Percentiles rank a stretch among this genome's conserved stretches.
Conservation (phyloP, 1,140 invertebrate genomes). For the Tyrophagus putrescentiae region DNA sequence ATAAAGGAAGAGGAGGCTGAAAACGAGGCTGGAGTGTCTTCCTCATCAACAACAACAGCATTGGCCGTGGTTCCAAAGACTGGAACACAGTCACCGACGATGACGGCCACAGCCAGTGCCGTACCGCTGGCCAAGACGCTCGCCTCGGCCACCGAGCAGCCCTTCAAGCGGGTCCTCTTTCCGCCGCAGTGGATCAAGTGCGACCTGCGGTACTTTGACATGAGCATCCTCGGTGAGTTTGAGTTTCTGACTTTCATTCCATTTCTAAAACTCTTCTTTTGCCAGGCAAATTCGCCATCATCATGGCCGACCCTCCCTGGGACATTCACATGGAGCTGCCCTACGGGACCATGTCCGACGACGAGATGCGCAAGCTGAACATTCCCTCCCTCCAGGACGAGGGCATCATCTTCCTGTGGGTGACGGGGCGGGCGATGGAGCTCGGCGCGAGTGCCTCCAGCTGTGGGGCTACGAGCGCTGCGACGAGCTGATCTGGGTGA, state of each 20-base stretch:
- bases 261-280: not conserved
- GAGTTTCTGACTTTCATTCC: conserved; percentile 42
- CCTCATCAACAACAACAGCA: conserved; percentile 7
- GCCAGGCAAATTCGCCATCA: conserved; percentile 65
- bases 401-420: conserved; percentile 92
- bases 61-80: not conserved
- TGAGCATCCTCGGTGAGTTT: conserved; percentile 82
- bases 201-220: conserved; percentile 83
- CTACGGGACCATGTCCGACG: conserved; percentile 97
- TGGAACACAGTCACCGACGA: not conserved
- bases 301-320: conserved; percentile 94
- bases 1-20: too few relatives aligned
- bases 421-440: conserved; percentile 95
- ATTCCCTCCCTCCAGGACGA: conserved; percentile 82
- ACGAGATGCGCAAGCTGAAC: conserved; percentile 90
- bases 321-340: conserved; percentile 97
- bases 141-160: not conserved
- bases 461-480: conserved; percentile 89
- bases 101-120: not conserved
- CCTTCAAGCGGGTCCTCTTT: conserved; percentile 24
- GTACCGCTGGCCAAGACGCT: not conserved
- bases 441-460: conserved; percentile 79
- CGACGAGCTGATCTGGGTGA: conserved; percentile 97
- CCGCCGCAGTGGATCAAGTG: conserved; percentile 78
- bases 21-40: too few relatives aligned